Base-by-base conservation (phyloP, 2,113 vertebrate genomes). In the Eonycteris spelaea region DNA sequence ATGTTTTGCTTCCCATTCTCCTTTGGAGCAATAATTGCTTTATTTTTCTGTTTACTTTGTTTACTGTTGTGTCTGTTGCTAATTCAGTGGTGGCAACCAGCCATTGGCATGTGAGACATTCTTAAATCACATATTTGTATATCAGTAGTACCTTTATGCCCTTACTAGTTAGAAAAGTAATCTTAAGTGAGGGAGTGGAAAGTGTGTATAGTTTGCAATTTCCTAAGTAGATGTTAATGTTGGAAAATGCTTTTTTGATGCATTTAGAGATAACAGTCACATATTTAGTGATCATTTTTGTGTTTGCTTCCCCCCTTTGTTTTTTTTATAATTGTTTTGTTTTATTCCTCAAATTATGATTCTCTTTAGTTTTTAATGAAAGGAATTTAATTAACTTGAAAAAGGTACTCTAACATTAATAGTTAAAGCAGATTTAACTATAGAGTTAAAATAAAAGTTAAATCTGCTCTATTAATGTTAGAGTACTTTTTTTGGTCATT, bases 301-400 rank as follows among this genome's bases (percentile, higher is more conserved):
- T 78, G 18, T 93, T 30, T 57, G 3, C 61, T 74, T 40, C 30
- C 22, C 22, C 8, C 16, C 38, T 55, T 57, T 68, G 55, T 73
- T 28, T 28, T 79, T 16, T 67, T 43, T 12, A 59, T 51, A 51
- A 51, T 51, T 70, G 3, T 75, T 95, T 95, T 38, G 15, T 95
- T 95, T 59, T 86, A 63, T 75, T 87, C 21, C 38, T 84, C 71
- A 92, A 95, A 80, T 80, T 94, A 80, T 59, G 45, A 18, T 92
- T 33, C 33, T 74, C 30, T 21, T 65, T 86, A 79, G 38, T 90
- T 89, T 92, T 92, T 18, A 91, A 45, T 73, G 43, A 40, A 86
- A 79, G 57, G 33, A 28, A 35, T 92, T 97, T 90, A 63, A 53
- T 71, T 90, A 74, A 48, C 26, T 93, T 95, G 61, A 65, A 43